phyloP scores from a whole-genome alignment of 2,888 invertebrate genomes.

The Ellobium chinense region DNA sequence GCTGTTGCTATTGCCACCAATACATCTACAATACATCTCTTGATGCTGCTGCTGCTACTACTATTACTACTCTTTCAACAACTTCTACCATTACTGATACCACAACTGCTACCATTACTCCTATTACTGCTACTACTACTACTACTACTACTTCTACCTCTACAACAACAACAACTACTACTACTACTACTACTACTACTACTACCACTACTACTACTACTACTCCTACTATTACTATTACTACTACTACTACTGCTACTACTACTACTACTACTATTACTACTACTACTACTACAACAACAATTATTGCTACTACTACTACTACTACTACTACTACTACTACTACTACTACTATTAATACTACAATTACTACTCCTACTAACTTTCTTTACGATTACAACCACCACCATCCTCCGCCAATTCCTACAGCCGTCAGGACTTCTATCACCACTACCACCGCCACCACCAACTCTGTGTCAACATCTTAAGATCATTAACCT shows the following conservation, averaged over 20 bases:
- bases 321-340: neutral
- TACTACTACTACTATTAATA: neutral
- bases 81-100: slow-evolving; percentile 18
- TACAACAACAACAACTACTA: neutral
- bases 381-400: no score
- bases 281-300: neutral
- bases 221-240: neutral
- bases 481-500: no score
- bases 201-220: neutral
- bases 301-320: neutral
- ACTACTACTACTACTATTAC: neutral
- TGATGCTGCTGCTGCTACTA: neutral
- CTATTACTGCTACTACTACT: slow-evolving; percentile 6
- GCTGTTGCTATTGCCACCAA: neutral
- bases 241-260: neutral
- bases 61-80: neutral
- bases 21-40: neutral
- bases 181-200: slow-evolving; percentile 8
- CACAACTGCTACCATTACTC: neutral
- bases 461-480: no score
- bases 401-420: no score
- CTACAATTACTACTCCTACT: no score
- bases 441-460: no score
- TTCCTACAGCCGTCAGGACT: no score
- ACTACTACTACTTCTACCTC: slow-evolving; percentile 16